These are phyloP conservation scores for Melanotaenia duboulayi DNA, from an alignment of 2,113 vertebrate genomes.

Conservation along the genomic window DNA sequence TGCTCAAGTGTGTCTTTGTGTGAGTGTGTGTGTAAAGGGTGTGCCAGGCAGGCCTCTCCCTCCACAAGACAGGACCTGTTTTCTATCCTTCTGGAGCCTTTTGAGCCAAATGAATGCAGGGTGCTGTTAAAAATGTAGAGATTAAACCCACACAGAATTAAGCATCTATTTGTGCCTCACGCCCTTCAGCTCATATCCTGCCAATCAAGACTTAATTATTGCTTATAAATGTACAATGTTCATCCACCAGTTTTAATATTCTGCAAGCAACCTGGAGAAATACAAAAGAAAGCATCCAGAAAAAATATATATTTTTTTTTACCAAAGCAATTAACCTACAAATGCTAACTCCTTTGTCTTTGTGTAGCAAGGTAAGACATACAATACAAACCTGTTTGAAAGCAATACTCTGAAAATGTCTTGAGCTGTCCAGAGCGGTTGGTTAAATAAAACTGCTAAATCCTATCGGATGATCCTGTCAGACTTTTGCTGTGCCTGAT, in stretches of 20 bases:
- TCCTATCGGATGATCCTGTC: constrained; percentile 42
- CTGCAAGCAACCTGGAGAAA: constrained; percentile 9
- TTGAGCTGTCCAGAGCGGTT: constrained; percentile 10
- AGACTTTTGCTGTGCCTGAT: constrained; percentile 42
- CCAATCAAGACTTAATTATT: not conserved
- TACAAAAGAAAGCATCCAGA: not conserved
- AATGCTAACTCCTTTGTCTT: not conserved
- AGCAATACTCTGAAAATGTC: constrained; percentile 3
- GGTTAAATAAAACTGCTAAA: constrained; percentile 32
- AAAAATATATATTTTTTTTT: not conserved
- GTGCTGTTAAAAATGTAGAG: constrained; percentile 31
- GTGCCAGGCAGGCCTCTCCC: constrained; percentile 70
- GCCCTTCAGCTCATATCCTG: not conserved
- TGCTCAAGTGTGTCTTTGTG: not conserved
- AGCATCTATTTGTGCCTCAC: constrained; percentile 9
- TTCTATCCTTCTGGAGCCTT: constrained; percentile 47
- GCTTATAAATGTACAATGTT: not conserved
- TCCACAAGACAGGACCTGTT: constrained; percentile 76
- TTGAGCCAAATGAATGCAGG: constrained; percentile 41
- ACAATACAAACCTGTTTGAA: constrained; percentile 54
- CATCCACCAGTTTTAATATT: constrained; percentile 16
- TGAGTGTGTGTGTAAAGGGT: constrained; percentile 45
- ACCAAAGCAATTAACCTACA: not conserved
- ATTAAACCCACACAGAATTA: constrained; percentile 34
- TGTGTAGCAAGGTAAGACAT: not conserved